These are phyloP conservation scores for Enteromius anoplus DNA, from an alignment of 2,797 vertebrate species.

Conservation along the genomic window DNA sequence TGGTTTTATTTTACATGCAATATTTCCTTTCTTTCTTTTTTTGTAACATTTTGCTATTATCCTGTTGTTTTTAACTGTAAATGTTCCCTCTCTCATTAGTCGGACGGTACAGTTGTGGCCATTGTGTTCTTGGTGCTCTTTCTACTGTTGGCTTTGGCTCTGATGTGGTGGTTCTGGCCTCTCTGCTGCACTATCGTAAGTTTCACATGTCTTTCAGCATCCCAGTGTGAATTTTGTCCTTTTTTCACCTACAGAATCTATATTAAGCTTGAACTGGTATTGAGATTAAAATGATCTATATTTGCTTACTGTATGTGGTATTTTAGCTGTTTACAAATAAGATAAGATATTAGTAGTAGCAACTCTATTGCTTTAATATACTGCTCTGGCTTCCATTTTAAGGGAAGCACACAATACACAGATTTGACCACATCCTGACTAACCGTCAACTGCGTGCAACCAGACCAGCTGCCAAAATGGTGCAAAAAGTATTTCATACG, in stretches of 20 bases:
- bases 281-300: constrained; percentile 3
- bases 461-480: background rate
- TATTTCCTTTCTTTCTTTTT: constrained; percentile 1
- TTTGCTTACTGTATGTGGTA: background rate
- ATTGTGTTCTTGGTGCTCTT: constrained; percentile 89
- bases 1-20: background rate
- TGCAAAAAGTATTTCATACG: background rate
- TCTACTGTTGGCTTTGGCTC: constrained; percentile 77
- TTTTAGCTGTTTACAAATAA: background rate
- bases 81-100: constrained; percentile 69
- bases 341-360: background rate
- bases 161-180: constrained; percentile 99
- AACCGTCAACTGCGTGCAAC: background rate
- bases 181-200: constrained; percentile 98
- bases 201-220: constrained; percentile 55
- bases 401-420: background rate
- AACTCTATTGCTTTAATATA: background rate
- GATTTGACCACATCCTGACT: constrained; percentile 29
- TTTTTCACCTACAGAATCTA: background rate
- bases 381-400: background rate
- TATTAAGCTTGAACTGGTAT: background rate
- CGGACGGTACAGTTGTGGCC: constrained; percentile 78
- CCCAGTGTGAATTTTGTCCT: background rate
- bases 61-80: constrained; percentile 11
- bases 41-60: background rate